Base-by-base conservation (phyloP, 1,140 invertebrate genomes). In the Atta cephalotes region DNA sequence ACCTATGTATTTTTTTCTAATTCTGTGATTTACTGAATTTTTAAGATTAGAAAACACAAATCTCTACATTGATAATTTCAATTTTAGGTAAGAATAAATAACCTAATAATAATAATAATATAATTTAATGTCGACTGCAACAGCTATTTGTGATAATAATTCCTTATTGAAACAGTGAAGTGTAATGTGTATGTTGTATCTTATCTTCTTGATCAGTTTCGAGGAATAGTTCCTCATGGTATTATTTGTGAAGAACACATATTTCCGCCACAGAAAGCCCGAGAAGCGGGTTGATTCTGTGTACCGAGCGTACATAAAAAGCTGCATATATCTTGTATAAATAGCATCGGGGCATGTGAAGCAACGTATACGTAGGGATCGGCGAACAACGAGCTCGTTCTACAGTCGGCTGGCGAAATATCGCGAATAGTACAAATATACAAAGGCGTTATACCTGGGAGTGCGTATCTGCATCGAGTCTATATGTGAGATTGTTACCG, bases 311-410 rank as follows among this genome's bases (percentile, higher is more conserved):
- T 58, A 35, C 7, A 18, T 53, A 39, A 71, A 74, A 70, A 71
- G 49, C 39, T 49, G 35, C 31, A 72, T 28, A 31, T 82, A 74
- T 82, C 53, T 62, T 18, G 35, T 60, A 74, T 31, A 82, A 82
- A 82, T 74, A 82, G 51, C 66, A 28, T 16, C 58, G 16, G 25
- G 53, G 7, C 21, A 51, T 6, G 21, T 62, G 31, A 58, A 18
- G 49, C 35, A 5, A 31, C 28, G 7, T 28, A 49, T 49, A n/a
- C 5, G 25, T 10, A 18, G 16, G 35, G 16, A 49, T 25, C 39
- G 5, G 18, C 39, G 18, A 21, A 80, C 77, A 79, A 68, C 25
- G 77, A 68, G 10, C 21, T 18, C 31, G 31, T 70, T 81, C 31
- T 53, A 35, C 14, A 16, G n/a, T 16, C 16, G n/a, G 21, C 28